phyloP scores from a whole-genome alignment of 2,888 invertebrate genomes.

The Kuschelorhynchus macadamiae region DNA sequence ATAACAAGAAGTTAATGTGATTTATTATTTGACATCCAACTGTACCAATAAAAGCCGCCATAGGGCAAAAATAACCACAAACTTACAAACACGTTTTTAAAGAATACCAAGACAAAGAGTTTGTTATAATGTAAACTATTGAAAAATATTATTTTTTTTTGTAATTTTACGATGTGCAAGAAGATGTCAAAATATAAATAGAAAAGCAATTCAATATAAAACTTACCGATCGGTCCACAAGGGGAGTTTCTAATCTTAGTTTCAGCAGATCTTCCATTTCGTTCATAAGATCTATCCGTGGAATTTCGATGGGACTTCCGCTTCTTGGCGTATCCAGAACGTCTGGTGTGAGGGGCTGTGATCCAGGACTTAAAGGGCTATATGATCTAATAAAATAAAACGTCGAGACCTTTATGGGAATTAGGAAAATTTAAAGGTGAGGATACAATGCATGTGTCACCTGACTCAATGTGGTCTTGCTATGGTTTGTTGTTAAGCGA shows the following conservation, averaged over 20 bases:
- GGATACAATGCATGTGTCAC: neutral
- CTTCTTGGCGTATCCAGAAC: constrained; percentile 67
- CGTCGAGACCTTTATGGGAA: too few species aligned
- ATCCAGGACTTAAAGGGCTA: constrained; percentile 68
- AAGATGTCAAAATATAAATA: neutral
- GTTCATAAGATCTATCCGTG: constrained; percentile 75
- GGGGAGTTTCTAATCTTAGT: constrained; percentile 70
- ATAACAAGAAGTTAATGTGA: too few species aligned
- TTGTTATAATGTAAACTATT: too few species aligned
- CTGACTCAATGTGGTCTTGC: too few species aligned
- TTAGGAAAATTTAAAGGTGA: too few species aligned
- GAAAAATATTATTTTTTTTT: too few species aligned
- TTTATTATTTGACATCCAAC: too few species aligned
- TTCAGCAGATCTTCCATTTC: constrained; percentile 77
- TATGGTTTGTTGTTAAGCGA: too few species aligned
- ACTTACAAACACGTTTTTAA: neutral
- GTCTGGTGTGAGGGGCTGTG: constrained; percentile 72
- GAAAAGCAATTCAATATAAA: constrained; percentile 10
- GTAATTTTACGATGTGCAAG: too few species aligned
- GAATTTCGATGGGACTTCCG: constrained; percentile 68
- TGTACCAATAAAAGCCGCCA: too few species aligned
- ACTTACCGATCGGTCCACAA: constrained; percentile 76
- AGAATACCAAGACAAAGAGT: too few species aligned
- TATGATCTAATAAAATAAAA: constrained; percentile 62
- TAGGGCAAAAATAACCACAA: neutral